Percentiles rank a stretch among this genome's conserved stretches.
These are phyloP conservation scores for Gymnarchus niloticus DNA, from an alignment of 2,113 vertebrate species.

Conservation along the genomic window DNA sequence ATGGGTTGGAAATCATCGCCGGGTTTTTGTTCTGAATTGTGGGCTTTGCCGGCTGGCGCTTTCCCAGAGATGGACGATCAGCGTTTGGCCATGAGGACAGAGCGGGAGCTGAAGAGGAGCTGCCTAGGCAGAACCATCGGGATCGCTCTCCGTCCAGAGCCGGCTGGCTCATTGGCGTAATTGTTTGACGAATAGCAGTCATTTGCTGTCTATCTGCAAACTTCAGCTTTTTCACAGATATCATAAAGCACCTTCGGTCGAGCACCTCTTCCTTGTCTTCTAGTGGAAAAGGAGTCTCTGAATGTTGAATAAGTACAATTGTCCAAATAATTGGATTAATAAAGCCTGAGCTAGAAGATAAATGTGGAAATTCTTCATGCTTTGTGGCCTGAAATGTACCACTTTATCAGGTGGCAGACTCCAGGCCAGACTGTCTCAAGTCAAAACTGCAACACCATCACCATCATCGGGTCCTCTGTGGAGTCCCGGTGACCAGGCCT, in stretches of 20 bases:
- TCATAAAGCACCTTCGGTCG: conserved; percentile 49
- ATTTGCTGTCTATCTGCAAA: conserved; percentile 61
- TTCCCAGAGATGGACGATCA: conserved; percentile 47
- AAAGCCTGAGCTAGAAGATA: conserved; percentile 47
- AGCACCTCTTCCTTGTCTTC: conserved; percentile 42
- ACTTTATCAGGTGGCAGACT: not conserved
- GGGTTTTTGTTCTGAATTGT: conserved; percentile 36
- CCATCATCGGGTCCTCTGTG: not conserved
- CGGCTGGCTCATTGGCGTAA: conserved; percentile 60
- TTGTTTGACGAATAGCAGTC: conserved; percentile 63
- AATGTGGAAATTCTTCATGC: conserved; percentile 62
- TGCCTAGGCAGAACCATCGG: conserved; percentile 46
- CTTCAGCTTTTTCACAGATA: conserved; percentile 55
- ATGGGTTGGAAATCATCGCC: conserved; percentile 43
- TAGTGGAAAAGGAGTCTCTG: conserved; percentile 42
- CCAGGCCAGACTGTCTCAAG: too few species aligned
- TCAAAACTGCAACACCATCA: not conserved
- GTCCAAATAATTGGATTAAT: conserved; percentile 66
- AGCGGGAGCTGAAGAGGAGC: conserved; percentile 32
- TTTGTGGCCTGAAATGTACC: conserved; percentile 50
- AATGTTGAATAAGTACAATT: conserved; percentile 66
- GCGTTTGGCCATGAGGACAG: conserved; percentile 18
- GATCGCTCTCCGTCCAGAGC: conserved; percentile 54
- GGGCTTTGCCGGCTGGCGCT: conserved; percentile 5
- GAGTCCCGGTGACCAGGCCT: too few species aligned